Evolutionary conservation across 2,113 vertebrate genomes (phyloP).

Genomic region (Cryptomyrus ogoouensis): DNA sequence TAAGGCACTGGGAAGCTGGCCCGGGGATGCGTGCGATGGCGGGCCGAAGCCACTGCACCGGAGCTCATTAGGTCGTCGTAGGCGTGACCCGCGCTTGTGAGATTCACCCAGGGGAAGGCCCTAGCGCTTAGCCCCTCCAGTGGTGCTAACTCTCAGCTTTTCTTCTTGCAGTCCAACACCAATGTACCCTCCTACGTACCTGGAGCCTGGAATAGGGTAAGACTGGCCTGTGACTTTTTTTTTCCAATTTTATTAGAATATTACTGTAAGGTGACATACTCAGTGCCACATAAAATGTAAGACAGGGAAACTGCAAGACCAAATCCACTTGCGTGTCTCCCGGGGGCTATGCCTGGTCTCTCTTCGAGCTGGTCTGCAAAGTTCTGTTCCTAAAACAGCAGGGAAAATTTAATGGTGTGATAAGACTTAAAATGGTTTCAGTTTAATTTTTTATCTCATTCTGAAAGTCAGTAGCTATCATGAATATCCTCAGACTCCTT

Average conservation of each 20-base stretch:
- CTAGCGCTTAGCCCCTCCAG: background rate
- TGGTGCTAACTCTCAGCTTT: conserved; percentile 17
- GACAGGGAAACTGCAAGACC: background rate
- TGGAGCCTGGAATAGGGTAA: conserved; percentile 95
- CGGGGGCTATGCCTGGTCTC: background rate
- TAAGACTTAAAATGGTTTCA: background rate
- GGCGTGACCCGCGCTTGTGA: background rate
- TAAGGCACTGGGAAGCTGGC: background rate
- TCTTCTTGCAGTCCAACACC: conserved; percentile 77
- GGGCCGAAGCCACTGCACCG: background rate
- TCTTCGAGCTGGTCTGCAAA: background rate
- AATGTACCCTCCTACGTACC: conserved; percentile 92
- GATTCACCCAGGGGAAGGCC: background rate
- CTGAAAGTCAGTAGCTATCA: background rate
- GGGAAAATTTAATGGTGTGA: background rate
- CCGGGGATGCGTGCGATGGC: background rate
- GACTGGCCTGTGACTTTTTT: conserved; percentile 24
- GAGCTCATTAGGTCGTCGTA: background rate
- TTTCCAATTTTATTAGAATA: background rate
- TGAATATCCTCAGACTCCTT: background rate
- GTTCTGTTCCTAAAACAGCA: background rate
- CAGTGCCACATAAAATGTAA: background rate
- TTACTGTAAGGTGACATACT: background rate
- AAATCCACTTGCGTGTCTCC: background rate
- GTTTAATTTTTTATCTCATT: background rate